Base-by-base conservation (phyloP, 2,888 invertebrate genomes). In the Notocelia uddmanniana region DNA sequence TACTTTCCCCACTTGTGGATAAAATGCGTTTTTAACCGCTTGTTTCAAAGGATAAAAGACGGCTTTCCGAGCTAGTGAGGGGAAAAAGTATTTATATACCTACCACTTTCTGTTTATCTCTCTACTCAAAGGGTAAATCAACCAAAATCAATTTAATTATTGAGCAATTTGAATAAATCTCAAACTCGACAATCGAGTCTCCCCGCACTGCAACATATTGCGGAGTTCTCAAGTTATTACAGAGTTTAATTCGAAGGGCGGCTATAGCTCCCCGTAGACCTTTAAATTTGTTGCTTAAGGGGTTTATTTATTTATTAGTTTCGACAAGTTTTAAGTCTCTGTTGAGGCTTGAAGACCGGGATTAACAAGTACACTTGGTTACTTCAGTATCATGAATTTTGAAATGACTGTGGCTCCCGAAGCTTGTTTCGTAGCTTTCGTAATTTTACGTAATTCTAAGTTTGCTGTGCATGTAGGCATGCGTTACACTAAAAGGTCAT, bases 191-290 rank as follows among this genome's bases (percentile, higher is more conserved):
- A 60, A 67, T 67, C 48, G 59, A 60, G 34, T 34, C 34, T 78
- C 76, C 41, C 80, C 76, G 79, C 76, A 75, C 73, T 71, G 76
- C 78, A 80, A 86, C 87, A 84, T 83, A 84, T 84, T 82, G 81
- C 77, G 69, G 84, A 85, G 80, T 88, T 83, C 75, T 75, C 71
- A 84, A 85, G 81, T 88, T 86, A 89, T 76, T 74, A 74, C 70
- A 15, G 70, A 85, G 83, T 86, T 86, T 84, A 85, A 85, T 82
- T 85, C 81, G 77, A 85, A 85, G 85, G 87, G 85, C 79, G 80
- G 80, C 84, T 84, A 88, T 81, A 74, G 86, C 80, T 69, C 89
- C 84, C 85, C 3, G 71, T 79, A 84, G 88, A 85, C 78, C 85
- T 81, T 81, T 78, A 81, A 85, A 86, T 88, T 88, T 85, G 86